Base-by-base conservation (phyloP, 23 tunicate species). In the Ciona savignyi region DNA sequence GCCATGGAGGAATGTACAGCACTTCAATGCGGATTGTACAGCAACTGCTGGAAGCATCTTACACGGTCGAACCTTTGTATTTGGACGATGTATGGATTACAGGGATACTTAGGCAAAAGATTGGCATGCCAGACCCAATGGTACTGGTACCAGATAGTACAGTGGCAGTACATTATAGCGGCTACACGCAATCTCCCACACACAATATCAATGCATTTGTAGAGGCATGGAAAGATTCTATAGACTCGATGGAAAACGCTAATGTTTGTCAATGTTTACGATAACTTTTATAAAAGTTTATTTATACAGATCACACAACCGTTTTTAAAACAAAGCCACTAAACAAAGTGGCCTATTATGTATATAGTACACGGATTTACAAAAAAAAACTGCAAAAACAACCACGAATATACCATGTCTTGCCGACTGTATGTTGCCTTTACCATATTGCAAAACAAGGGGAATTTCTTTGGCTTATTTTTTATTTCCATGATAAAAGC, bases 1-100 rank as follows among this genome's bases (percentile, higher is more conserved):
- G 73, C 73, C 33, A 30, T 34, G 73, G 73, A 28, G 73, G 73
- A 1, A 69, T 69, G 73, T 69, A 69, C 22, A 35, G 25, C 2
- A 69, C 73, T 51, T 69, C 73, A 20, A 30, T 69, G 51, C 21
- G 49, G 26, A 69, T 69, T 28, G 51, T 69, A 2, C 51, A 35
- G 1, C 49, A 33, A 6, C 73, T 69, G 11, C 33, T 48, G 25
- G 49, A 62, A 62, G 68, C 1, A 28, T 62, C 79, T 2, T 23
- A 51, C 15, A 28, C 68, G 3, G 79, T 33, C 4, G 69, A 42
- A 6, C 15, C 56, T 42, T 42, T 42, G 56, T 42, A 42, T 42
- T 42, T 42, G 56, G 56, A 42, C 56, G 56, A 42, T 42, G 56
- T 42, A 6, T 42, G 56, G 56, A 42, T 42, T 42, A 42, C 56